Percentiles rank a stretch among this genome's conserved stretches.
Conservation (phyloP, 2,888 invertebrate species). For the Lasioglossum figueresi region DNA sequence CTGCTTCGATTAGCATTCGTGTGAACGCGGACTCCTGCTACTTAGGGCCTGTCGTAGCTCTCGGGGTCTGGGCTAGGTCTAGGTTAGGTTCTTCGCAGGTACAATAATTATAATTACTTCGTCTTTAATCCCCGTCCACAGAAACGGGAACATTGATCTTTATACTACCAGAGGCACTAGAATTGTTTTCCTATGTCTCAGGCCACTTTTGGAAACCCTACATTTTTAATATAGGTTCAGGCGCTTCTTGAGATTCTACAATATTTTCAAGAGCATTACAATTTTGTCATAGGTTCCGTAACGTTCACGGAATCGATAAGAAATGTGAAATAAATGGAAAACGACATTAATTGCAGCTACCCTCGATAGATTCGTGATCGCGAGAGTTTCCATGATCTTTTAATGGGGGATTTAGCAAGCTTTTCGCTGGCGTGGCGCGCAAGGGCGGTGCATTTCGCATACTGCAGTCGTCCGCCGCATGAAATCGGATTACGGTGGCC, state of each 20-base stretch:
- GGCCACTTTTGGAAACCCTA: not conserved
- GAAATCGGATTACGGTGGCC: constrained; percentile 37
- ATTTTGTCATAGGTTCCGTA: not conserved
- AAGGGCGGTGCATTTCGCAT: not conserved
- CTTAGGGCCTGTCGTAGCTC: not conserved
- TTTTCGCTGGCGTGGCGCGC: not conserved
- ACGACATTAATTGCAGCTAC: not conserved
- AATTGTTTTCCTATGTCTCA: not conserved
- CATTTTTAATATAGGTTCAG: not conserved
- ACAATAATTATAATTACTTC: not conserved
- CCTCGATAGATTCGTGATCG: not conserved
- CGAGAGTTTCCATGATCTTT: not conserved
- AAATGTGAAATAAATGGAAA: not conserved
- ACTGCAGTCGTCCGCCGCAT: not conserved
- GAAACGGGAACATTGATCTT: not conserved
- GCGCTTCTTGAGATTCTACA: not conserved
- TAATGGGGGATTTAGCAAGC: not conserved
- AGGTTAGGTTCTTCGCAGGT: not conserved
- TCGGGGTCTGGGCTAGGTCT: not conserved
- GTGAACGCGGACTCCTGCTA: not conserved
- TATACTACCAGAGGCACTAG: not conserved
- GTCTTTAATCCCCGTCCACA: not conserved
- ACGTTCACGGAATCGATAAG: not conserved
- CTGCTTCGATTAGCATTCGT: not conserved
- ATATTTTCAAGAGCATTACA: not conserved